Percentiles rank a stretch among this genome's conserved stretches.
phyloP scores from a whole-genome alignment of 2,888 invertebrate species.

The Drosophila kokeensis region DNA sequence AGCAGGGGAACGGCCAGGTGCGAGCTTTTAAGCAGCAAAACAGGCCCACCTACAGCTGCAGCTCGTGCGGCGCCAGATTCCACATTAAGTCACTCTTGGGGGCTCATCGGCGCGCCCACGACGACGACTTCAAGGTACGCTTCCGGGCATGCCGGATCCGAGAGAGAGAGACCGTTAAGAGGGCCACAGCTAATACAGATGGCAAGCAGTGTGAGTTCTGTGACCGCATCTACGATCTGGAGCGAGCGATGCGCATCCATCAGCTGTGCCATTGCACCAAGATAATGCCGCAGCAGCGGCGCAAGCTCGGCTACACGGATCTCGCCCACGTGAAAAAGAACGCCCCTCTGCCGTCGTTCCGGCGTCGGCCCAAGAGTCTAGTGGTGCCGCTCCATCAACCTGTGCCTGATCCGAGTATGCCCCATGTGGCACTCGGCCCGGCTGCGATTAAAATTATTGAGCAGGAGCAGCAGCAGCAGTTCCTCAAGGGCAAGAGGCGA shows the following conservation, averaged over 20 bases:
- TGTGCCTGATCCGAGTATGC: slow-evolving; percentile 45
- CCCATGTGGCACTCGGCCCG: slow-evolving; percentile 47
- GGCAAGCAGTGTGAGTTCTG: slow-evolving; percentile 60
- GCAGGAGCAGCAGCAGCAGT: slow-evolving; percentile 52
- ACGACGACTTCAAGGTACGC: slow-evolving; percentile 61
- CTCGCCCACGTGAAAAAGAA: slow-evolving; percentile 71
- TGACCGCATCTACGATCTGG: slow-evolving; percentile 64
- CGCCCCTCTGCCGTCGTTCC: slow-evolving; percentile 63
- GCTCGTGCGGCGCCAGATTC: slow-evolving; percentile 60
- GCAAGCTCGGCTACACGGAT: slow-evolving; percentile 65
- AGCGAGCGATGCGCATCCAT: slow-evolving; percentile 70
- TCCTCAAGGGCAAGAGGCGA: slow-evolving; percentile 37
- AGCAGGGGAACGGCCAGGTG: slow-evolving; percentile 7
- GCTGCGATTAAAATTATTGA: slow-evolving; percentile 52
- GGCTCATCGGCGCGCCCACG: slow-evolving; percentile 64
- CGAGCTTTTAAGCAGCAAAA: slow-evolving; percentile 19
- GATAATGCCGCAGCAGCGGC: slow-evolving; percentile 67
- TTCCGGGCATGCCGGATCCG: slow-evolving; percentile 24
- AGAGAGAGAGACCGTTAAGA: slow-evolving; percentile 10
- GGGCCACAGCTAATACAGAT: background rate
- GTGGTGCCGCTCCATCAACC: slow-evolving; percentile 13
- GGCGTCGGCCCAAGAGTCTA: slow-evolving; percentile 10
- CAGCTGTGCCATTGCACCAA: slow-evolving; percentile 67
- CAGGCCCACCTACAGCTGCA: slow-evolving; percentile 52
- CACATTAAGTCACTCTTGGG: slow-evolving; percentile 64